These are phyloP conservation scores for Lasaia peninsularis DNA, from an alignment of 1,140 invertebrate species.

Conservation along the genomic window DNA sequence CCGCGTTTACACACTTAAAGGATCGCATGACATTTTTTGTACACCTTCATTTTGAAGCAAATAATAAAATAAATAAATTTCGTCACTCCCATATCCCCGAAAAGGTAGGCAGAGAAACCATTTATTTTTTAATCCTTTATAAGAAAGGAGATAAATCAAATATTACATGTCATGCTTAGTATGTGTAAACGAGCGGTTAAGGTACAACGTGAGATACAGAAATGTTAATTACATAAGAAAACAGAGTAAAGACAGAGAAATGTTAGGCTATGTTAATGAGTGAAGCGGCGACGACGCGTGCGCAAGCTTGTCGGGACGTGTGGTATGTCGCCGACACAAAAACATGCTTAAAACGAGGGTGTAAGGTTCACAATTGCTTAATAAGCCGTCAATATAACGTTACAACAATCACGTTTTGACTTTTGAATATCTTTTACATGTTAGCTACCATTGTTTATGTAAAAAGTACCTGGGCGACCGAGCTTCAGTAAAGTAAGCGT, in stretches of 20 bases:
- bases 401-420: not conserved
- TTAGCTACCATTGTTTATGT: too few relatives aligned
- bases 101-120: too few relatives aligned
- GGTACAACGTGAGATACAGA: slow-evolving; percentile 8
- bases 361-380: slow-evolving; percentile 6
- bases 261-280: slow-evolving; percentile 27
- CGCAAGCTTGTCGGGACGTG: slow-evolving; percentile 27
- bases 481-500: too few relatives aligned
- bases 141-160: not conserved
- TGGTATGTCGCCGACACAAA: slow-evolving; percentile 14
- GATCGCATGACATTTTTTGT: too few relatives aligned
- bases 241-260: slow-evolving; percentile 12
- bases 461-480: too few relatives aligned
- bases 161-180: not conserved
- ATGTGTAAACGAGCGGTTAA: too few relatives aligned
- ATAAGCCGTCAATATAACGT: slow-evolving; percentile 10
- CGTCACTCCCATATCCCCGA: too few relatives aligned
- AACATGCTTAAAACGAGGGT: slow-evolving; percentile 2
- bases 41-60: too few relatives aligned
- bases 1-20: too few relatives aligned
- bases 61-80: too few relatives aligned
- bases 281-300: slow-evolving; percentile 55
- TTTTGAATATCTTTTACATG: not conserved
- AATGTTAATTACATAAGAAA: slow-evolving; percentile 25
- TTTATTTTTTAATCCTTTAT: too few relatives aligned